These are phyloP conservation scores for Spicauda simplicius DNA, from an alignment of 2,888 invertebrate species.

Conservation along the genomic window DNA sequence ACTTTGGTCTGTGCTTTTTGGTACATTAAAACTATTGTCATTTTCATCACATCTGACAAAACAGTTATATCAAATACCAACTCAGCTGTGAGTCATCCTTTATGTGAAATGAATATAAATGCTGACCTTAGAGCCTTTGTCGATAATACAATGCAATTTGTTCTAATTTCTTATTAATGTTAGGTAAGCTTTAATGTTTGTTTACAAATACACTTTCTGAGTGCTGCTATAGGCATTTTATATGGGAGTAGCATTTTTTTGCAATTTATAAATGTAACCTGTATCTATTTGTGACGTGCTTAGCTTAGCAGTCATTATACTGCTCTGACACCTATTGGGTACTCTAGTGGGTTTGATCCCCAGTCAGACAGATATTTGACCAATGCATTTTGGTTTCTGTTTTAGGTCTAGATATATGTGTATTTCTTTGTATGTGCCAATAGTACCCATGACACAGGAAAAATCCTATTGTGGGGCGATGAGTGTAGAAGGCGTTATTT, in stretches of 20 bases:
- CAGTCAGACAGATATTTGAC: too few species aligned
- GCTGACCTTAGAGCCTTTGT: conserved; percentile 9
- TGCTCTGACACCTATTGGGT: too few species aligned
- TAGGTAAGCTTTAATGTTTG: background rate
- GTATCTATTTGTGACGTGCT: too few species aligned
- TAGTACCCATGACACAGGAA: too few species aligned
- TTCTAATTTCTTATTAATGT: conserved; percentile 8
- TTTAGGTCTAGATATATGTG: too few species aligned
- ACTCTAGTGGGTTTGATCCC: too few species aligned
- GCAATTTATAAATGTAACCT: background rate
- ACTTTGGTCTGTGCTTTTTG: background rate
- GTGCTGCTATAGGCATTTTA: background rate
- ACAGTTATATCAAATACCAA: conserved; percentile 12
- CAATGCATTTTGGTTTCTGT: too few species aligned
- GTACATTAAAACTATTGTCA: conserved; percentile 11
- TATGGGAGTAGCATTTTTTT: conserved; percentile 3
- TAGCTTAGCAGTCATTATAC: too few species aligned
- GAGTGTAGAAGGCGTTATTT: too few species aligned
- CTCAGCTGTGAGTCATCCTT: conserved; percentile 11
- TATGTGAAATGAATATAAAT: conserved; percentile 23
- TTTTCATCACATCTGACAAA: conserved; percentile 13
- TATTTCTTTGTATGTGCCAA: too few species aligned
- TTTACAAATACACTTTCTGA: background rate
- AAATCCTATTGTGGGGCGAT: too few species aligned
- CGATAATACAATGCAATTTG: conserved; percentile 12